Evolutionary conservation across 2,888 invertebrate species (phyloP), one percentile per base, ranked within the genome.

Genomic region (Lagria hirta): DNA sequence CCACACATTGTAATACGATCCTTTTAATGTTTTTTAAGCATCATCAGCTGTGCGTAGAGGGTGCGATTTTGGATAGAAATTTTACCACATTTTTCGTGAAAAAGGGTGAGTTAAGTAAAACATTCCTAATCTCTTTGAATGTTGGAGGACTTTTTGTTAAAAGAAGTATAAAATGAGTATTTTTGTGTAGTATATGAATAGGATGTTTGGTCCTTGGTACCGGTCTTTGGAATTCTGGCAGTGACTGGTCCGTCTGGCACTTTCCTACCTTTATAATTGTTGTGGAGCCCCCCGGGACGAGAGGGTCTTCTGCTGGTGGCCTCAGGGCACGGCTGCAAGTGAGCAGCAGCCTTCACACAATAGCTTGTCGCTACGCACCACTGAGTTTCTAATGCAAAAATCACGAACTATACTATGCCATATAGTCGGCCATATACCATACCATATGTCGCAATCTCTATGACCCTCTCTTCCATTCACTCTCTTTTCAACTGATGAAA

Each of bases 181-280:
- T n/a, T n/a, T n/a, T n/a, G n/a, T n/a, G n/a, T n/a, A n/a, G n/a
- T n/a, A n/a, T n/a, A n/a, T n/a, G n/a, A n/a, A n/a, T n/a, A n/a
- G n/a, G n/a, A n/a, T n/a, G n/a, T n/a, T n/a, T n/a, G n/a, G n/a
- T n/a, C n/a, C n/a, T n/a, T n/a, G n/a, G n/a, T n/a, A 28, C 15
- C 16, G 32, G 11, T 12, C 27, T 32, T 37, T 27, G 11, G 29
- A 40, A 45, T 21, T 38, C 23, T 33, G 18, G 21, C 20, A 20
- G 5, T 58, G 57, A 60, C 55, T 60, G 57, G n/a, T 58, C 56
- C 56, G 57, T 52, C 57, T 57, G 24, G 30, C 40, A 30, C 17
- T 23, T n/a, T n/a, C 23, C 55, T 58, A 52, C 60, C 56, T 57
- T 58, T 55, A 61, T 63, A 62, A 62, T 63, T 61, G 62, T 57